Base-by-base conservation (phyloP, 2,113 vertebrate genomes). In the Brachypteracias leptosomus region DNA sequence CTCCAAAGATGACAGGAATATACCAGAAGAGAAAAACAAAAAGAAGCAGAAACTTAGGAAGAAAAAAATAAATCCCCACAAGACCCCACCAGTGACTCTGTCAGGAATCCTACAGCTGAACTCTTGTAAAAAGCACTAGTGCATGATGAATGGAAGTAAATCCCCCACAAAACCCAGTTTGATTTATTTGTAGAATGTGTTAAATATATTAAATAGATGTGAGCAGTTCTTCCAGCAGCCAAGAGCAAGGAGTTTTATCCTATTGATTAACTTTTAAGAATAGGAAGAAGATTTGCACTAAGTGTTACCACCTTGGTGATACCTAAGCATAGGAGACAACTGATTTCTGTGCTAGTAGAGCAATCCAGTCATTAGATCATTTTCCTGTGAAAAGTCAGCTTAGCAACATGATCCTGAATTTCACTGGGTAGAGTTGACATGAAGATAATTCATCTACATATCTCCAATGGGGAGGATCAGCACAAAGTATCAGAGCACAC, bases 21-120 rank as follows among this genome's bases (percentile, higher is more conserved):
- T 6, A 55, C 6, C 20, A 70, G 42, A 74, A 66, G 7, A 3
- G 12, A 70, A 58, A 62, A 68, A 2, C 3, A 70, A 7, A 51
- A 12, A 55, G 13, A 55, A 2, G n/a, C 1, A 35, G 8, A 59
- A 51, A 35, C 8, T 47, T 6, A 3, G 1, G 3, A 24, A 68
- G 82, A 76, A 22, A 22, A 80, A 89, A 85, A n/a, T 12, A 80
- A 36, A 76, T 25, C 10, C 25, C 8, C 8, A 3, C 1, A 3
- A 29, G 79, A 6, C 1, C 14, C 5, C 17, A 59, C 9, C 49
- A 38, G 13, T 31, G 33, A 80, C 33, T 38, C 26, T 42, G 38
- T 19, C 33, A 92, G 20, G 29, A 80, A 6, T 9, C 9, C 9
- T 44, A 55, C 52, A 85, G 28, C n/a, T 78, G 14, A 88, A 78